Evolutionary conservation across 2,113 vertebrate genomes (phyloP), one percentile per base, ranked within the genome.

Genomic region (Pica pica): DNA sequence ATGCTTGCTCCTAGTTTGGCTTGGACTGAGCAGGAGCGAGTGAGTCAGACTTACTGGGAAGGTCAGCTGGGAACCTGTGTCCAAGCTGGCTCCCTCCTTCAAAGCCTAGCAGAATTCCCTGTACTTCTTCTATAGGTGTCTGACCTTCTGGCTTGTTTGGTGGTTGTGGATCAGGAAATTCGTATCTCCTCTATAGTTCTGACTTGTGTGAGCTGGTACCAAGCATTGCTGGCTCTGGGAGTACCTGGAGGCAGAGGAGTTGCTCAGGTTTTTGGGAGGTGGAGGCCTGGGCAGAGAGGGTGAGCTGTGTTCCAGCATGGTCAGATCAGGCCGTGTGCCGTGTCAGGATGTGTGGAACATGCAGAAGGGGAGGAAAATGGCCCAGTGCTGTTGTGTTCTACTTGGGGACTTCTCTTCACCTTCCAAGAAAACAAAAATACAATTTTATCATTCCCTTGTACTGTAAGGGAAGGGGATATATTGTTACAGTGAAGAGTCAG

Each of bases 271-370:
- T 79, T 50, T 21, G 56, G 85, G 49, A 74, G 50, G 31, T 46
- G 23, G 55, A 92, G 57, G 21, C 7, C 18, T 31, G 49, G 67
- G 15, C 13, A 17, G 15, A 50, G 35, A 4, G 27, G 13, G 3
- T 41, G 52, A 27, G 16, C 4, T 53, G n/a, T 64, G 71, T 53
- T 70, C 37, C 20, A 63, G 49, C 56, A 57, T 9, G 26, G 46
- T 74, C 47, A 67, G 42, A 55, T 91, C 1, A 3, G 49, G 26
- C 46, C 4, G 7, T 44, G 35, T 47, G 65, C 65, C 4, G 0
- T 39, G 6, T n/a, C 0, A 0, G 53, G 39, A 7, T 63, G 30
- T 76, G 10, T 27, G 46, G 15, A 13, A 14, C 30, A 15, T 41
- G 18, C 37, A 61, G 31, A 57, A 78, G 37, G 60, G 47, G 35